These are phyloP conservation scores for Onthophagus sagittarius DNA, from an alignment of 2,888 invertebrate genomes.

Conservation along the genomic window DNA sequence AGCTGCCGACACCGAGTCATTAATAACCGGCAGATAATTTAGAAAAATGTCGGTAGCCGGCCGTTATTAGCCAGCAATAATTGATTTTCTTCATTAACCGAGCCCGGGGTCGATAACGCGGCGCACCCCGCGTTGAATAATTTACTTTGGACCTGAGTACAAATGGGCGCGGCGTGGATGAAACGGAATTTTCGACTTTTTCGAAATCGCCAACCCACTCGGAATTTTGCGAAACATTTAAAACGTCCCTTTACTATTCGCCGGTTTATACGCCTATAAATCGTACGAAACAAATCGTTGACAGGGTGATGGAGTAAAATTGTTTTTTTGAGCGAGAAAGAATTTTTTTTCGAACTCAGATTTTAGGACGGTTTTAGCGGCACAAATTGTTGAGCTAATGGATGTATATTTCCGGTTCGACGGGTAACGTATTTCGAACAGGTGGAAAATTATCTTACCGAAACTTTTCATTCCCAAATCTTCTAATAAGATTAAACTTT, in stretches of 20 bases:
- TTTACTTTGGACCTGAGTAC: neutral
- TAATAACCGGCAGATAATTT: constrained; percentile 35
- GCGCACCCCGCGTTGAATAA: constrained; percentile 4
- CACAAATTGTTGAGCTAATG: neutral
- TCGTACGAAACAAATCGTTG: neutral
- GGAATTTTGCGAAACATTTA: neutral
- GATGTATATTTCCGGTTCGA: neutral
- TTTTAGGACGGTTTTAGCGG: neutral
- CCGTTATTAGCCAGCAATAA: constrained; percentile 26
- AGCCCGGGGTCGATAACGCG: neutral
- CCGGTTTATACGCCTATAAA: neutral
- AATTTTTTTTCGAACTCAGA: neutral
- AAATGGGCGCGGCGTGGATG: constrained; percentile 2
- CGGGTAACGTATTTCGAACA: neutral
- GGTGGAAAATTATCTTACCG: neutral
- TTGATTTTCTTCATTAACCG: constrained; percentile 28
- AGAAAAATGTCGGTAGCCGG: constrained; percentile 33
- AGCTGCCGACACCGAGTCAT: constrained; percentile 38
- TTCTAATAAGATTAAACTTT: no score
- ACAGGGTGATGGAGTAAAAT: neutral
- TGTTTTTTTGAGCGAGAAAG: neutral
- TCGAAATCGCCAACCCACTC: neutral
- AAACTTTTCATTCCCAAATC: no score
- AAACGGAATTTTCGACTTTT: neutral
- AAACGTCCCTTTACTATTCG: neutral